Conservation (phyloP, 2,888 invertebrate genomes). For the Zelleria hepariella region DNA sequence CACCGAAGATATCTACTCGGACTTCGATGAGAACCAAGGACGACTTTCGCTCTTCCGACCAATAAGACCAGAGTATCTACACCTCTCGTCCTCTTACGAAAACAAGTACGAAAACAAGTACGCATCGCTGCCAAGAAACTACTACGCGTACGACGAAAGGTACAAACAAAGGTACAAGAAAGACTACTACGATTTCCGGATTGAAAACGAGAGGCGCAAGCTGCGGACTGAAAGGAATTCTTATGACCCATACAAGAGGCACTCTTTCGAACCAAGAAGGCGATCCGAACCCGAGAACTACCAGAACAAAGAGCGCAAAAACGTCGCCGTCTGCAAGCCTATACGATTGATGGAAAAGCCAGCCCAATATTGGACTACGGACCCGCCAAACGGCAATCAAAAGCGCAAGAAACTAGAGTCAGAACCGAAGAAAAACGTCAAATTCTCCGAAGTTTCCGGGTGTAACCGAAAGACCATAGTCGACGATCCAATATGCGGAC, state of each 20-base stretch:
- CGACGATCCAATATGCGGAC: conserved; percentile 54
- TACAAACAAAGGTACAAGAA: conserved; percentile 42
- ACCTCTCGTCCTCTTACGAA: conserved; percentile 51
- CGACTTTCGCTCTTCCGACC: conserved; percentile 59
- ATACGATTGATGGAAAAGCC: conserved; percentile 49
- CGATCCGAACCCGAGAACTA: conserved; percentile 3
- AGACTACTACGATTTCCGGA: conserved; percentile 62
- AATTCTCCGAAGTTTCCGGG: conserved; percentile 65
- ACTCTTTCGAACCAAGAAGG: neutral
- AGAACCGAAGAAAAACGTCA: conserved; percentile 62
- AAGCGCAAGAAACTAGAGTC: conserved; percentile 36
- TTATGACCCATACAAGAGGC: conserved; percentile 31
- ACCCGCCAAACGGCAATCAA: conserved; percentile 20
- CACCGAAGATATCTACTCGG: conserved; percentile 66
- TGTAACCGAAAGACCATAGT: conserved; percentile 62
- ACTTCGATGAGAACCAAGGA: conserved; percentile 64
- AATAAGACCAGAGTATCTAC: conserved; percentile 62
- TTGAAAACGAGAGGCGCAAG: conserved; percentile 37
- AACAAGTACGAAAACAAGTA: conserved; percentile 51
- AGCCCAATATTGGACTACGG: conserved; percentile 59
- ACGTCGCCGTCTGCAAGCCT: conserved; percentile 60
- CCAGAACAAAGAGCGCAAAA: conserved; percentile 24
- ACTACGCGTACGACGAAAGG: conserved; percentile 47
- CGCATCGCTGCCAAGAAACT: conserved; percentile 58
- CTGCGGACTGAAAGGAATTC: conserved; percentile 24